Base-by-base conservation (phyloP, 2,797 vertebrate genomes). In the Siniperca scherzeri region DNA sequence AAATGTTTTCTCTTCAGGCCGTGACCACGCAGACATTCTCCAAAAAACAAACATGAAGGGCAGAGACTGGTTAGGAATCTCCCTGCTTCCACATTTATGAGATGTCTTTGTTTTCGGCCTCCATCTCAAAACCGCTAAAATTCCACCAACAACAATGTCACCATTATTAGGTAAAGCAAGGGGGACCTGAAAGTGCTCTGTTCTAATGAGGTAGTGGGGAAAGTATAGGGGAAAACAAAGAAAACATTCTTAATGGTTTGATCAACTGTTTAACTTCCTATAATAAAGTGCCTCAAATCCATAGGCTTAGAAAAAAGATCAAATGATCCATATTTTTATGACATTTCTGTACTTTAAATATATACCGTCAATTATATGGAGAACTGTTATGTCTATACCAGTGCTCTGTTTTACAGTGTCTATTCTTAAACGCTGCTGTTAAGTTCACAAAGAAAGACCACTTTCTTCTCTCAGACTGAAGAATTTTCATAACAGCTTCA, bases 21-120 rank as follows among this genome's bases (percentile, higher is more conserved):
- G 4, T 69, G 78, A 90, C 85, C 82, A 83, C 75, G 9, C 48
- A 83, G 61, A 82, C 83, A 84, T 89, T 91, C 80, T 82, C 82
- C 60, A 71, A 71, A 83, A 88, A 81, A 46, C 79, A 46, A 89
- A 71, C 40, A 44, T 21, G 64, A 73, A 66, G 77, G 52, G 53
- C 80, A 73, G 60, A 81, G 66, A 78, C 64, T 1, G 75, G 73
- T 87, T 65, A 75, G 89, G 89, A 93, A 89, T 91, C 82, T 89
- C 89, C 87, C 85, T 74, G 52, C 77, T 77, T 73, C 75, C 42
- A 16, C 55, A 33, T 65, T 62, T 48, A 81, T 25, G 55, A 82
- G 70, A 62, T 22, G 13, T 78, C 85, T 87, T 91, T 89, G 84
- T 89, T 89, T 89, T 67, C 30, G 2, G 42, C 53, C 67, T 52